Evolutionary conservation across 2,888 invertebrate genomes (phyloP).

Genomic region (Oligia latruncula): DNA sequence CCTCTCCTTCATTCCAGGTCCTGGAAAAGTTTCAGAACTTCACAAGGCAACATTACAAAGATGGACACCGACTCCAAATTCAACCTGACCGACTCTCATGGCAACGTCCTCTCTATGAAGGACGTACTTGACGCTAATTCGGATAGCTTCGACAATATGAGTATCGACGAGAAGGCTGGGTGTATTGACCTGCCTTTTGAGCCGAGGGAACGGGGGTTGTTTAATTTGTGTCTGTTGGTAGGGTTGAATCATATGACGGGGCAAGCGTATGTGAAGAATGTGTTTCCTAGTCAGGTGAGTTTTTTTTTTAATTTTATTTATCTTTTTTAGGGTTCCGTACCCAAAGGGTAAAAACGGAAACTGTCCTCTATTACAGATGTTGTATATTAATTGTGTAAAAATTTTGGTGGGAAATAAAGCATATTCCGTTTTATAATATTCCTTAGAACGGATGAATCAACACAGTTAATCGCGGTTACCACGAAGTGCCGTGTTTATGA

Average conservation of each 20-base stretch:
- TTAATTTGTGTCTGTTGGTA: conserved; percentile 92
- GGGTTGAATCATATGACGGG: conserved; percentile 92
- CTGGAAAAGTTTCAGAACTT: conserved; percentile 86
- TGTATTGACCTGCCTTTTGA: conserved; percentile 84
- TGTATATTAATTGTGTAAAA: too few species aligned
- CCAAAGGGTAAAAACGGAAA: too few species aligned
- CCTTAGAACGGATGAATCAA: too few species aligned
- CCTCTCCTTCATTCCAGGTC: conserved; percentile 68
- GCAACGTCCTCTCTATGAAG: conserved; percentile 79
- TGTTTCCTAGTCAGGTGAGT: conserved; percentile 92
- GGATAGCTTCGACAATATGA: conserved; percentile 76
- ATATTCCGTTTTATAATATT: too few species aligned
- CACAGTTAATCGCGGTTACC: too few species aligned
- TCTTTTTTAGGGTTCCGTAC: too few species aligned
- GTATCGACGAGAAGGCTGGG: conserved; percentile 85
- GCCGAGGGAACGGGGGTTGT: conserved; percentile 87
- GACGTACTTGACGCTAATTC: conserved; percentile 72
- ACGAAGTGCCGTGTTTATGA: too few species aligned
- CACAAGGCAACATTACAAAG: conserved; percentile 80
- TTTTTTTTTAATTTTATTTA: not conserved
- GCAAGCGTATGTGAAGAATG: conserved; percentile 92
- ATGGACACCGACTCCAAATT: conserved; percentile 81
- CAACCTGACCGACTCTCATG: conserved; percentile 80
- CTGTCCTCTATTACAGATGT: too few species aligned
- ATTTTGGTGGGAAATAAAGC: too few species aligned